These are phyloP conservation scores for Emmelina monodactyla DNA, from an alignment of 2,888 invertebrate genomes.

Conservation along the genomic window DNA sequence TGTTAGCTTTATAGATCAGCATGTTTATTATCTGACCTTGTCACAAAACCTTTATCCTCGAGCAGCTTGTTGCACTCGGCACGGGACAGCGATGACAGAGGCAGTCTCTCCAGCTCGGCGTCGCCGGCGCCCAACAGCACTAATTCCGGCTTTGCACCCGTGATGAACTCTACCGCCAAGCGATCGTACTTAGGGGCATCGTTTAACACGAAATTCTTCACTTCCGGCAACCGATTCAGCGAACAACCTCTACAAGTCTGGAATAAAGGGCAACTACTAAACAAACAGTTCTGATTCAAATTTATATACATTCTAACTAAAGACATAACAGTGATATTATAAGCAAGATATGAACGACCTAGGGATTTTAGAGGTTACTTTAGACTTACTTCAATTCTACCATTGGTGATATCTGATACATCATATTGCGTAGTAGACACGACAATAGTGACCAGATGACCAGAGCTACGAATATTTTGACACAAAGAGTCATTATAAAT, in stretches of 20 bases:
- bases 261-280: constrained; percentile 11
- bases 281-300: too few species aligned
- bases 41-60: constrained; percentile 65
- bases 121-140: constrained; percentile 65
- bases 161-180: constrained; percentile 71
- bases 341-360: too few species aligned
- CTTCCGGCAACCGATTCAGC: constrained; percentile 70
- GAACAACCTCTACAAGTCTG: constrained; percentile 77
- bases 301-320: too few species aligned
- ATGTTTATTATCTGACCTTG: constrained; percentile 24
- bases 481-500: too few species aligned
- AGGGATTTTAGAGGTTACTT: too few species aligned
- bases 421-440: too few species aligned
- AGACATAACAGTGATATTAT: too few species aligned
- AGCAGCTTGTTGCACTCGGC: constrained; percentile 74
- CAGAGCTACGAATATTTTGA: too few species aligned
- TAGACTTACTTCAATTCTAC: too few species aligned
- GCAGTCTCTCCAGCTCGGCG: constrained; percentile 69
- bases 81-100: constrained; percentile 63
- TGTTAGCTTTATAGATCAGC: neutral
- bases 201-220: constrained; percentile 71
- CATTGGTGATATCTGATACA: too few species aligned
- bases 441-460: too few species aligned
- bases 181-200: constrained; percentile 71
- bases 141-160: constrained; percentile 71